phyloP scores from a whole-genome alignment of 1,140 invertebrate species.

The Trichonephila clavipes region DNA sequence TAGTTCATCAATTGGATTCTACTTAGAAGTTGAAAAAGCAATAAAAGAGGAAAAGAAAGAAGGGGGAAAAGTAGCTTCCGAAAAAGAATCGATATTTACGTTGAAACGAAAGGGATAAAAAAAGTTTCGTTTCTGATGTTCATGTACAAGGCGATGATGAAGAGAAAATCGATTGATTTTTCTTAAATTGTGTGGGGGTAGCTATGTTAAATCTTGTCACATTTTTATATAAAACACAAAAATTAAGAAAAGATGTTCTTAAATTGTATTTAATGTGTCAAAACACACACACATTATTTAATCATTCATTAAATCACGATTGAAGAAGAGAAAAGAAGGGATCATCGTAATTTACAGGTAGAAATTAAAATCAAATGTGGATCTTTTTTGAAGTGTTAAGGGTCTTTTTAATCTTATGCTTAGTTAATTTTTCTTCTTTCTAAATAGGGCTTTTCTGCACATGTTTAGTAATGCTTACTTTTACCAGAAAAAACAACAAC shows the following conservation, averaged over 20 bases:
- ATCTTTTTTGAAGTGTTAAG: neutral
- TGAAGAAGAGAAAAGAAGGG: neutral
- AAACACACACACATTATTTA: neutral
- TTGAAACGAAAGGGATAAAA: too few relatives aligned
- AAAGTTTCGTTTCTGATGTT: neutral
- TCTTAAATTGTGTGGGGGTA: neutral
- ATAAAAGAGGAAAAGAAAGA: neutral
- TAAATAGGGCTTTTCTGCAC: too few relatives aligned
- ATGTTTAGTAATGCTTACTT: too few relatives aligned
- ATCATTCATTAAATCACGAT: slow-evolving; percentile 29
- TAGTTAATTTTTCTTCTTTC: too few relatives aligned
- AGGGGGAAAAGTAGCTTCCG: neutral
- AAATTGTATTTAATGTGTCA: neutral
- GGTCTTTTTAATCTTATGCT: neutral
- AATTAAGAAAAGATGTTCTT: slow-evolving; percentile 18
- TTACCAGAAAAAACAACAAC: too few relatives aligned
- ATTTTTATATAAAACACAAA: neutral
- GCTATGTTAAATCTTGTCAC: neutral
- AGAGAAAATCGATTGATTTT: slow-evolving; percentile 3
- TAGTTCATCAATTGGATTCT: slow-evolving; percentile 49
- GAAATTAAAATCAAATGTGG: neutral
- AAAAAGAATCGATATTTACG: slow-evolving; percentile 13
- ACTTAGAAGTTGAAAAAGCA: slow-evolving; percentile 27
- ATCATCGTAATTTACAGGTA: neutral
- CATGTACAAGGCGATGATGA: slow-evolving; percentile 19